Evolutionary conservation across 2,797 vertebrate species (phyloP).

Genomic region (Gallirallus australis): DNA sequence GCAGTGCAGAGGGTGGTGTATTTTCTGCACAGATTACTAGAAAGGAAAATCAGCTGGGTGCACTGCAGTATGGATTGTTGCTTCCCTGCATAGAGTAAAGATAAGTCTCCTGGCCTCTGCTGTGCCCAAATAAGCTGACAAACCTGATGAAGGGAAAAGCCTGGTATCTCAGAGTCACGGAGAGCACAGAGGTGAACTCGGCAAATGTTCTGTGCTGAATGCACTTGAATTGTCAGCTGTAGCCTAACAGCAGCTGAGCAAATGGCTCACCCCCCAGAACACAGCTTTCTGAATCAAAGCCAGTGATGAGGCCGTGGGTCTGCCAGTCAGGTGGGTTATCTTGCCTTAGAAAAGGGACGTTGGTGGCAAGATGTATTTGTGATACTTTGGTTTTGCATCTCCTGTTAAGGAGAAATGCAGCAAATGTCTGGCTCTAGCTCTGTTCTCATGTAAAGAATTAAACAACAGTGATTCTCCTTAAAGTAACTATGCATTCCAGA

Average conservation of each 20-base stretch:
- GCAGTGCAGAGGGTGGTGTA: background rate
- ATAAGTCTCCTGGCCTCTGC: background rate
- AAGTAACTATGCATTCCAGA: background rate
- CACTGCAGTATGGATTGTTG: background rate
- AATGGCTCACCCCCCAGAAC: background rate
- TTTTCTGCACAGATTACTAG: background rate
- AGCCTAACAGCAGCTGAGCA: background rate
- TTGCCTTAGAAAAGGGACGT: background rate
- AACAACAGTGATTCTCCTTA: background rate
- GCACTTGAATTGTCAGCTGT: background rate
- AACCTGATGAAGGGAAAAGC: background rate
- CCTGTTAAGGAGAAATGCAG: background rate
- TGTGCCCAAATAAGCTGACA: slow-evolving; percentile 30
- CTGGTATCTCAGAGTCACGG: background rate
- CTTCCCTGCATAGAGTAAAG: background rate
- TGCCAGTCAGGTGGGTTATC: background rate
- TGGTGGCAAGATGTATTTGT: background rate
- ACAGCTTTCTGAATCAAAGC: background rate
- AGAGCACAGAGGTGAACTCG: background rate
- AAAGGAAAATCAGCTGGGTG: background rate
- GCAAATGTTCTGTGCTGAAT: background rate
- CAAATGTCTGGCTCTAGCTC: background rate
- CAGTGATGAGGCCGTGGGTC: background rate
- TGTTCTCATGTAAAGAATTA: background rate
- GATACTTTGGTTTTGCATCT: background rate